These are phyloP conservation scores for Bombus turneri DNA, from an alignment of 1,140 invertebrate species.

Conservation along the genomic window DNA sequence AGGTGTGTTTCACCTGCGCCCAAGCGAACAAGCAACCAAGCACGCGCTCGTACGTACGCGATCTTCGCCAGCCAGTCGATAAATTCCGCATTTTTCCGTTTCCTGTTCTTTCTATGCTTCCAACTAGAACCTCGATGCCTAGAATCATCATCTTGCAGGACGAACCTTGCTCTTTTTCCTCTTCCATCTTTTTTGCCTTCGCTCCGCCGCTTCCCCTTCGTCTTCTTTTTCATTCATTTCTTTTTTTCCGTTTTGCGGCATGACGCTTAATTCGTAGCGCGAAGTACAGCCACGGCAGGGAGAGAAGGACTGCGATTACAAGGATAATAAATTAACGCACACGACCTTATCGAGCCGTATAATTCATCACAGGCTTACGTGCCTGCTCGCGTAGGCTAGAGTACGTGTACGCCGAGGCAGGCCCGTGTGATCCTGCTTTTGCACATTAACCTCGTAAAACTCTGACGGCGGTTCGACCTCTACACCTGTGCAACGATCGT, in stretches of 20 bases:
- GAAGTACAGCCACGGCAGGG: background rate
- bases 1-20: conserved; percentile 56
- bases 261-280: background rate
- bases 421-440: conserved; percentile 57
- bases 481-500: conserved; percentile 62
- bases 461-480: conserved; percentile 67
- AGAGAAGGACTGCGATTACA: conserved; percentile 68
- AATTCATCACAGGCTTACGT: conserved; percentile 77
- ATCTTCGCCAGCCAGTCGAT: conserved; percentile 57
- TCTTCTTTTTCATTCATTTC: too few species aligned
- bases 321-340: conserved; percentile 77
- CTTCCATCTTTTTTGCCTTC: too few species aligned
- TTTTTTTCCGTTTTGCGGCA: background rate
- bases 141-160: conserved; percentile 36
- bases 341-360: conserved; percentile 78
- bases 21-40: background rate
- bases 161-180: background rate
- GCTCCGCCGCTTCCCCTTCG: background rate
- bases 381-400: conserved; percentile 48
- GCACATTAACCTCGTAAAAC: conserved; percentile 75
- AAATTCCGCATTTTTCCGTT: conserved; percentile 68
- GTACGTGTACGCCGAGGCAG: conserved; percentile 38
- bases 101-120: conserved; percentile 38
- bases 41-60: conserved; percentile 50
- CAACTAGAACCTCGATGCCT: conserved; percentile 5